Evolutionary conservation across 2,797 vertebrate species (phyloP).

Genomic region (Phoxinus dragarum): DNA sequence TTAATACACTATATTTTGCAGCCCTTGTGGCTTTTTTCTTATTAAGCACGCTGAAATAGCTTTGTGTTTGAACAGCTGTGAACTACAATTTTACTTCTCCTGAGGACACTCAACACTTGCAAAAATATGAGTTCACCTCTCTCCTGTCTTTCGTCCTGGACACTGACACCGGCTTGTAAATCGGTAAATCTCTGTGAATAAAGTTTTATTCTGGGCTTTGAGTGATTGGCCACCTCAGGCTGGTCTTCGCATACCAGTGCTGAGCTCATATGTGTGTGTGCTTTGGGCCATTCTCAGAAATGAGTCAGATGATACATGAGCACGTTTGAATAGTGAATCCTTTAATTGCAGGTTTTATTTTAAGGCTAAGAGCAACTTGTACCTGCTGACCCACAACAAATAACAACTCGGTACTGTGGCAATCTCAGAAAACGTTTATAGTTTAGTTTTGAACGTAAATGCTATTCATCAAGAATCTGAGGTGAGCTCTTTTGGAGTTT

Average conservation of each 20-base stretch:
- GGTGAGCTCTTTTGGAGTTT: neutral
- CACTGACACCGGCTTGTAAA: conserved; percentile 68
- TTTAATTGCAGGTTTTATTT: conserved; percentile 69
- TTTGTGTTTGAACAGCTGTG: conserved; percentile 69
- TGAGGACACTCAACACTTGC: conserved; percentile 64
- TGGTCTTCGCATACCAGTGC: conserved; percentile 37
- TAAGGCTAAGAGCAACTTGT: conserved; percentile 63
- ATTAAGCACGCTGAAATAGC: conserved; percentile 62
- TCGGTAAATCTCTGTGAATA: conserved; percentile 66
- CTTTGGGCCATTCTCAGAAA: conserved; percentile 60
- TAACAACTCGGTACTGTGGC: conserved; percentile 13
- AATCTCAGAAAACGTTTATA: neutral
- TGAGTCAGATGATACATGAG: conserved; percentile 69
- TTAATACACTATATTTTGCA: conserved; percentile 62
- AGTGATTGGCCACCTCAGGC: conserved; percentile 58
- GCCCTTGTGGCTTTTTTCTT: conserved; percentile 56
- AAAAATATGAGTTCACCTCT: conserved; percentile 60
- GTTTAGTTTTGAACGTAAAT: neutral
- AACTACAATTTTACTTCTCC: conserved; percentile 63
- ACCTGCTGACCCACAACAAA: conserved; percentile 54
- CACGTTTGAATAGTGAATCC: conserved; percentile 70
- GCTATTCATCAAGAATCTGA: neutral
- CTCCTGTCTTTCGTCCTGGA: conserved; percentile 62
- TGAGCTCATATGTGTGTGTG: conserved; percentile 74
- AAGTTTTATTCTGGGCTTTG: conserved; percentile 61